Base-by-base conservation (phyloP, 2,113 vertebrate species). In the Pelecanus crispus region DNA sequence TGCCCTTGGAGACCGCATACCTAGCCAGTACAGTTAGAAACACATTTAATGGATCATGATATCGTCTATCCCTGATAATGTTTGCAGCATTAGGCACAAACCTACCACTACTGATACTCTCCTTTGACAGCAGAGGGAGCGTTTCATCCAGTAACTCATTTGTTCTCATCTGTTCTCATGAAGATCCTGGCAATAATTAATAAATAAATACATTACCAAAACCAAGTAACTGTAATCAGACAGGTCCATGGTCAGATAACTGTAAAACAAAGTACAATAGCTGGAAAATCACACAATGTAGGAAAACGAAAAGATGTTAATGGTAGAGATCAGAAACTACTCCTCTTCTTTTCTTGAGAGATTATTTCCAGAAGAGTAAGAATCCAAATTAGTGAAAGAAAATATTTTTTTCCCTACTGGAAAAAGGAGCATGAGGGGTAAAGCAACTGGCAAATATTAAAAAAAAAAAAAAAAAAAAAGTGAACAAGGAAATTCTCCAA, bases 101-200 rank as follows among this genome's bases (percentile, higher is more conserved):
- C 2, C 20, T 50, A 22, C 38, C 16, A 9, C n/a, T 78, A 24
- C 11, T 28, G 18, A 59, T 83, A 32, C 72, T 32, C 49, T 52
- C 19, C 55, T 55, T 28, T 38, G 81, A 52, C 87, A 89, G 83
- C 59, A 96, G 96, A 94, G 68, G 88, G 87, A 95, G 73, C 2
- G 8, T 94, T 92, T 79, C 24, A 78, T 88, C 88, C 42, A 96
- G 45, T n/a, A 96, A 90, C 20, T 79, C 3, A 2, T 52, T 88
- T 72, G 9, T 77, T 61, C 36, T 83, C 13, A 6, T 47, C 4
- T 2, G 3, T 21, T 67, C 56, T 59, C 11, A 3, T 29, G 8
- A 63, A 85, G 72, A 85, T 61, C 17, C 18, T 36, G 31, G 5
- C 28, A 91, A 36, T 38, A n/a, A 21, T 47, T 86, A 26, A 65